Base-by-base conservation (phyloP, 2,113 vertebrate species). In the Lophotis ruficrista region DNA sequence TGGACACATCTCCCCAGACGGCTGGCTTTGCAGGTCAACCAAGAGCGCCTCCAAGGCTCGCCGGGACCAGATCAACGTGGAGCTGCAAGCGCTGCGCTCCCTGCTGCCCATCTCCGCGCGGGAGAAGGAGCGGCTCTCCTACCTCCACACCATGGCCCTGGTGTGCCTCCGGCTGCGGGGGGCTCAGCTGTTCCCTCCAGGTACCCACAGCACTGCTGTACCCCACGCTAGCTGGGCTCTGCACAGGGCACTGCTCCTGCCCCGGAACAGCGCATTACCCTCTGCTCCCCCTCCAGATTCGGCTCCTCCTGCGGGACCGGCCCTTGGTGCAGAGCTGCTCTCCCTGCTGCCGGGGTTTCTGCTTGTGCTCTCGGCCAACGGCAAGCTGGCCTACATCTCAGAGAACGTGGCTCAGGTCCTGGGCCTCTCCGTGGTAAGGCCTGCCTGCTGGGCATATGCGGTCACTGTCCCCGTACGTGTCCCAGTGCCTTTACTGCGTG, bases 11-110 rank as follows among this genome's bases (percentile, higher is more conserved):
- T 83, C 41, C n/a, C 50, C 16, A n/a, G 68, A 87, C 7, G 27
- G 9, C 14, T 90, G 93, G 61, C 79, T 94, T 94, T 97, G 90
- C 98, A 99, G 99, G 96, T 99, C 99, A 53, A 99, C 99, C 65
- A 99, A 99, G 96, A 98, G 98, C 8, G 99, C 99, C 6, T 99
- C 99, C 33, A 99, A 99, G 96, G 98, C 98, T 33, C 97, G 99
- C 1, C 96, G 99, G 31, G 99, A 99, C 96, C 98, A 98, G 90
- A 99, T 99, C 93, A 99, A 99, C 2, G 77, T 21, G 1, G 99
- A 99, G 96, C 98, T 99, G 96, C 98, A 98, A 93, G 98, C 87
- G 0, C 97, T 99, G 98, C 98, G 98, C 7, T 89, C 97, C 25
- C 98, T 99, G 71, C 87, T 99, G 73, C 99, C 99, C 92, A 98